phyloP scores from a whole-genome alignment of 2,888 invertebrate genomes.

The Polyploca ridens region DNA sequence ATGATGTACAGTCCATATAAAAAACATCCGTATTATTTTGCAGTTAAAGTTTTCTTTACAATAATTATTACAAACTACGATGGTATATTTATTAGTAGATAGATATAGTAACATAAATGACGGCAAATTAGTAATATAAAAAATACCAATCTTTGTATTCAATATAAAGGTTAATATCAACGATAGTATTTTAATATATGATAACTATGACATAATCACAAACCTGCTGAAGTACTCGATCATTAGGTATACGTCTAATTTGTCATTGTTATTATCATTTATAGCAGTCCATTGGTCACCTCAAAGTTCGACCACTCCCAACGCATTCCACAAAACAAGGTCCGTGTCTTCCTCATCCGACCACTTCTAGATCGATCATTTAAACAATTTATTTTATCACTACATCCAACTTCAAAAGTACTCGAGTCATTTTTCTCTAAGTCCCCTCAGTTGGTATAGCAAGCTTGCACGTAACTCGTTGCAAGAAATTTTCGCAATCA shows the following conservation, averaged over 20 bases:
- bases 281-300: too few relatives aligned
- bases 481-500: constrained; percentile 8
- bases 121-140: background rate
- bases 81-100: background rate
- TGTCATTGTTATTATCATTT: too few relatives aligned
- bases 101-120: background rate
- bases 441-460: background rate
- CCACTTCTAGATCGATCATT: background rate
- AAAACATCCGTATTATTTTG: constrained; percentile 2
- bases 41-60: background rate
- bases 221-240: too few relatives aligned
- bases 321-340: background rate
- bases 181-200: too few relatives aligned
- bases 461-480: constrained; percentile 5
- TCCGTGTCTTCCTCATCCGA: background rate
- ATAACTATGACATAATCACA: too few relatives aligned
- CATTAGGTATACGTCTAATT: too few relatives aligned
- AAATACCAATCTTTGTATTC: background rate
- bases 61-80: background rate
- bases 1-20: constrained; percentile 11
- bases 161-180: too few relatives aligned
- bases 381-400: background rate
- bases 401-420: background rate
- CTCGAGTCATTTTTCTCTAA: background rate
- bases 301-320: background rate